Percentiles rank a stretch among this genome's conserved stretches.
Conservation (phyloP, 2,888 invertebrate species). For the Drosophila nr. medialis region DNA sequence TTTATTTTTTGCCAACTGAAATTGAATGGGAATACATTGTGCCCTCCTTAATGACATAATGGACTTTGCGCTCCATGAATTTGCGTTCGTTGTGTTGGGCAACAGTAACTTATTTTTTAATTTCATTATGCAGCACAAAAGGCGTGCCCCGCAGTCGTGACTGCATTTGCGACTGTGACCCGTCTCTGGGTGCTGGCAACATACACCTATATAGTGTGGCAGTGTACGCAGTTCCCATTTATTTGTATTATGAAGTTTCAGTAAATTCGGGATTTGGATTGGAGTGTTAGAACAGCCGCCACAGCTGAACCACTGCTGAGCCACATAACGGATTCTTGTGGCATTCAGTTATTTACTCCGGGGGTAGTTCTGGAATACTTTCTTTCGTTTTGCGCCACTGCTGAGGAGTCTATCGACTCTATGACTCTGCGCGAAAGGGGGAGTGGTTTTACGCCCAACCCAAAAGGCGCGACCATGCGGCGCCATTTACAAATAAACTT, state of each 20-base stretch:
- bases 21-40: slow-evolving; percentile 48
- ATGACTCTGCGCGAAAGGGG: slow-evolving; percentile 53
- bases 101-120: slow-evolving; percentile 84
- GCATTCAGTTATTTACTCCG: slow-evolving; percentile 37
- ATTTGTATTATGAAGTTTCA: slow-evolving; percentile 67
- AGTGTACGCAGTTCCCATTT: slow-evolving; percentile 70
- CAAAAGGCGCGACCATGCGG: slow-evolving; percentile 53
- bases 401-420: slow-evolving; percentile 11
- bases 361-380: slow-evolving; percentile 63
- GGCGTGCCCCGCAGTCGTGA: slow-evolving; percentile 56
- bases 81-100: slow-evolving; percentile 52
- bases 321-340: slow-evolving; percentile 58
- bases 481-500: slow-evolving; percentile 70
- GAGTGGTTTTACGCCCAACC: slow-evolving; percentile 73
- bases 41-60: slow-evolving; percentile 80
- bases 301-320: slow-evolving; percentile 27
- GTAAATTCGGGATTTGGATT: slow-evolving; percentile 5
- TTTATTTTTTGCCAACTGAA: slow-evolving; percentile 15
- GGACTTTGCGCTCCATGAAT: slow-evolving; percentile 69
- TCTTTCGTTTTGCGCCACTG: slow-evolving; percentile 22
- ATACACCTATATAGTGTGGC: not conserved
- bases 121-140: slow-evolving; percentile 82
- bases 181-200: slow-evolving; percentile 10
- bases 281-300: slow-evolving; percentile 34
- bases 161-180: slow-evolving; percentile 21